phyloP scores from a whole-genome alignment of 2,888 invertebrate genomes.

The Pharmacophagus antenor region DNA sequence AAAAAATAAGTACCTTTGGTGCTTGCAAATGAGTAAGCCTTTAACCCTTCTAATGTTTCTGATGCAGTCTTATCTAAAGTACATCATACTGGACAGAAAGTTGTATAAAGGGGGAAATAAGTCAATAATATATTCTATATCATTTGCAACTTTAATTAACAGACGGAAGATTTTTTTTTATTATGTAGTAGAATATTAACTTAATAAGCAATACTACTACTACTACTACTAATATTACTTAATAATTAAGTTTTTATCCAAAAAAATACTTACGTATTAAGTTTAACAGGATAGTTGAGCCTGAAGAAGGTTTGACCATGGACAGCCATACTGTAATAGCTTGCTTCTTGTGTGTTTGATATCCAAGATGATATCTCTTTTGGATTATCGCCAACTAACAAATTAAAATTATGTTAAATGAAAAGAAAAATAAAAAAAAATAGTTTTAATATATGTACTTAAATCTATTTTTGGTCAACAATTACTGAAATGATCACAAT shows the following conservation, averaged over 20 bases:
- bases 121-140: too few species aligned
- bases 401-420: too few species aligned
- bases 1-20: not conserved
- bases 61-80: not conserved
- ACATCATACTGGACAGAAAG: too few species aligned
- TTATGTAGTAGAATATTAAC: too few species aligned
- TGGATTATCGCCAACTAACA: constrained; percentile 85
- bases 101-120: too few species aligned
- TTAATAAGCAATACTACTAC: too few species aligned
- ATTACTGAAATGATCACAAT: too few species aligned
- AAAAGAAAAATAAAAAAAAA: too few species aligned
- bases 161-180: too few species aligned
- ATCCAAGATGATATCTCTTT: constrained; percentile 89
- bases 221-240: not conserved
- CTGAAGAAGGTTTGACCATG: constrained; percentile 91
- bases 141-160: too few species aligned
- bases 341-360: constrained; percentile 89
- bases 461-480: too few species aligned
- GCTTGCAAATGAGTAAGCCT: not conserved
- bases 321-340: constrained; percentile 90
- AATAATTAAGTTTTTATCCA: not conserved
- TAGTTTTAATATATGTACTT: too few species aligned
- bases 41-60: not conserved
- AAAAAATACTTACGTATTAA: constrained; percentile 65
- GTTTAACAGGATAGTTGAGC: constrained; percentile 74